Percentiles rank a stretch among this genome's conserved stretches.
phyloP scores from a whole-genome alignment of 2,113 vertebrate genomes.

The Nothoprocta perdicaria region DNA sequence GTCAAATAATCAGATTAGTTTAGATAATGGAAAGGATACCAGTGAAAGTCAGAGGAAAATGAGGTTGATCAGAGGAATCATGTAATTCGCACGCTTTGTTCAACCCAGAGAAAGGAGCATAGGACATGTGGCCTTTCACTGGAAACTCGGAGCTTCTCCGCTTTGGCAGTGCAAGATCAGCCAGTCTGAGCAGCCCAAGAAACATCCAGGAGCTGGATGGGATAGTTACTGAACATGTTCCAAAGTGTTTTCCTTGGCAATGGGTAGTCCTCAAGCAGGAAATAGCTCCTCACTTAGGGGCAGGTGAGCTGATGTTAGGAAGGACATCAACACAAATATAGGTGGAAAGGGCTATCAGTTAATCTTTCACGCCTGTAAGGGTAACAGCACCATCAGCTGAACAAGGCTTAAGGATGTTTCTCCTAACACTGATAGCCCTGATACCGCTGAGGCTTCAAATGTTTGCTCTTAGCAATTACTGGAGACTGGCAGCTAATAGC shows the following conservation, averaged over 20 bases:
- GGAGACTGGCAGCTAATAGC: not conserved
- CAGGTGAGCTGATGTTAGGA: rapidly evolving
- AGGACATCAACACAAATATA: not conserved
- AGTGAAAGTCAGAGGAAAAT: not conserved
- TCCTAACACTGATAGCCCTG: rapidly evolving
- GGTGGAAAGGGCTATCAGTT: not conserved
- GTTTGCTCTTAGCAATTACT: not conserved
- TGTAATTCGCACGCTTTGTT: not conserved
- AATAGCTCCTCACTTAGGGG: not conserved
- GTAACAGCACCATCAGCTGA: not conserved
- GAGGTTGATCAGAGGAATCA: not conserved
- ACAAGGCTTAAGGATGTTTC: not conserved
- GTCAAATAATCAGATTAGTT: not conserved
- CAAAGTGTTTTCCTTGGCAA: not conserved
- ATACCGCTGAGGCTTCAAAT: not conserved
- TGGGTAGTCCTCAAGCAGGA: not conserved
- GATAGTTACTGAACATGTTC: rapidly evolving
- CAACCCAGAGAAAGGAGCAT: not conserved
- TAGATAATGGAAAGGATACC: not conserved
- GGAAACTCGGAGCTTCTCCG: not conserved
- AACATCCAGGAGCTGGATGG: not conserved
- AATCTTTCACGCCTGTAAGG: not conserved
- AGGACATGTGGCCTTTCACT: not conserved
- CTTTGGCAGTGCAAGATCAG: rapidly evolving
- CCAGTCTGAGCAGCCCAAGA: not conserved